Base-by-base conservation (phyloP, 2,888 invertebrate genomes). In the Drosophila mimetica region DNA sequence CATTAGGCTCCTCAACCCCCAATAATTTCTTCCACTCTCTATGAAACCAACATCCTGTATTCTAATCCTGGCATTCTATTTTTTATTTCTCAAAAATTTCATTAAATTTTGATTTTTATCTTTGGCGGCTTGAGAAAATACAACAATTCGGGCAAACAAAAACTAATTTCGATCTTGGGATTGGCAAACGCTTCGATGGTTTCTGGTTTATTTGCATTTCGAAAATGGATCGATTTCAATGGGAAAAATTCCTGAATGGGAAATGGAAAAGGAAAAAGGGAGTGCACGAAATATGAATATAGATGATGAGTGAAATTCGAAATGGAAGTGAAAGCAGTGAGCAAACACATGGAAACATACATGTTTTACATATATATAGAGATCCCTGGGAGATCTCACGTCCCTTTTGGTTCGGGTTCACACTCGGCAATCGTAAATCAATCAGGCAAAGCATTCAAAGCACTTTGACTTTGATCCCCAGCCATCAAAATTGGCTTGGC, bases 161-260 rank as follows among this genome's bases (percentile, higher is more conserved):
- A 77, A 42, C 44, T 58, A 50, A 53, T 47, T 57, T 52, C 14
- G 39, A 47, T 47, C 39, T 48, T 39, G 46, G 57, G 54, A 53
- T 61, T 69, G 18, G 63, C 47, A 39, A 16, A 42, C 44, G 52
- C 34, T 58, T 13, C 54, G 28, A 20, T 32, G 51, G 30, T 28
- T 51, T 39, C 20, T 36, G 42, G 50, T 54, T 66, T 84, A 83
- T 86, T 83, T 86, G 85, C 81, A 86, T 84, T 67, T 34, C 8
- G 36, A 50, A n/a, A 42, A 34, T 37, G 81, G 79, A 80, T 86
- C 67, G 81, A 83, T 83, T 83, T 74, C 86, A 81, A 71, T 75
- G 80, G 73, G 73, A 83, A 79, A 30, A 14, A 28, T 22, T 63
- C 25, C 5, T 32, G 57, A 32, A 32, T 50, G 39, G 30, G 44